Evolutionary conservation across 2,888 invertebrate genomes (phyloP), one percentile per base, ranked within the genome.

Genomic region (Actias luna): DNA sequence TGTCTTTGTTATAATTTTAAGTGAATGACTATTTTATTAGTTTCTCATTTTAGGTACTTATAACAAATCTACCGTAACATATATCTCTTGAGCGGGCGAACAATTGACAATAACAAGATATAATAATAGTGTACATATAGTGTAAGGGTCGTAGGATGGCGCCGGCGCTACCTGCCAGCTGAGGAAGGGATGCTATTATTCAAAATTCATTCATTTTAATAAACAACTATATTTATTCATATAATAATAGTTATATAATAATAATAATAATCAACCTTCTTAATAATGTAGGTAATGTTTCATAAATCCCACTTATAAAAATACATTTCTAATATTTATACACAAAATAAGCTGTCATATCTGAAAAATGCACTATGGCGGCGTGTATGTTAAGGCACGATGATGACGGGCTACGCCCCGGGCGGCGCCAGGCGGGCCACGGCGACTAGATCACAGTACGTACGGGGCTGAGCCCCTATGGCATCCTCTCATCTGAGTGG

Each of bases 251-350:
- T 85, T 87, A 83, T 86, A 86, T 46, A 55, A 81, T 87, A 83
- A 80, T 83, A 77, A 84, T 87, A 85, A 83, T 84, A 86, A 82
- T 87, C 61, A 64, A 63, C 59, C 59, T 59, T 63, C 59, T 55
- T 64, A 64, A 61, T 58, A 64, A 86, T 87, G 87, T 89, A 88
- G 87, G 88, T 85, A 84, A 77, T 46, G 83, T 83, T 88, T 87
- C 85, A 88, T 91, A 89, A 90, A 90, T 82, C 86, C 84, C 85
- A 88, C 88, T 87, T 92, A 92, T 87, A 92, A 92, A 92, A 92
- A 92, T 92, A 92, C 90, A 88, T 78, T n/a, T 88, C 82, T 84
- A 85, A 88, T 83, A 87, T 73, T 79, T 84, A 87, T 89, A 87
- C 88, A 89, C 89, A 91, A 92, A 92, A 91, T 91, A 91, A 82